Percentiles rank a stretch among this genome's conserved stretches.
phyloP scores from a whole-genome alignment of 2,113 vertebrate species.

The Rynchops niger region DNA sequence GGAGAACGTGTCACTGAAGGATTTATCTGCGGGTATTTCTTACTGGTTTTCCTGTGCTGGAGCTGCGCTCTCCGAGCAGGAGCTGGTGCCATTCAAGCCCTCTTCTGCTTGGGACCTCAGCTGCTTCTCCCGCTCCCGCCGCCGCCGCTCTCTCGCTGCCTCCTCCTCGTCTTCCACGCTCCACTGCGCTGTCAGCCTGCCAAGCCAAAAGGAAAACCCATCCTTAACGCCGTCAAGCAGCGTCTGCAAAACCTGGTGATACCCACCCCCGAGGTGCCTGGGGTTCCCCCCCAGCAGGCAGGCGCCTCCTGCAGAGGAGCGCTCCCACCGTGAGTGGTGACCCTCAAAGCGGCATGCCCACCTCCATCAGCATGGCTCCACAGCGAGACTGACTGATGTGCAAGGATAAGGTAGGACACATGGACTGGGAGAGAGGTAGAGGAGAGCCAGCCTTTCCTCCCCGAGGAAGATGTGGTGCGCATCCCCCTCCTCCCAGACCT shows the following conservation, averaged over 20 bases:
- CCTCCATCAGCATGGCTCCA: fast-evolving
- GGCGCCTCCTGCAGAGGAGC: not conserved
- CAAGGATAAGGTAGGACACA: not conserved
- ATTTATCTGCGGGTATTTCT: not conserved
- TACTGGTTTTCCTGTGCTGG: constrained; percentile 62
- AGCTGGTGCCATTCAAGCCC: not conserved
- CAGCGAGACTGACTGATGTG: fast-evolving
- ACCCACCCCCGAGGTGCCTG: not conserved
- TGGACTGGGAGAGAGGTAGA: not conserved
- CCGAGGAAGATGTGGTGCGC: not conserved
- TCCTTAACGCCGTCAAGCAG: not conserved
- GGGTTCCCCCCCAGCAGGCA: fast-evolving
- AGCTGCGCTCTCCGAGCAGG: not conserved
- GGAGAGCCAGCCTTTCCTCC: not conserved
- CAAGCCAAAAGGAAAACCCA: constrained; percentile 11
- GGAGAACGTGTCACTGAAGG: not conserved
- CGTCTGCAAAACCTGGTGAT: not conserved
- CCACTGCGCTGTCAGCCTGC: constrained; percentile 84
- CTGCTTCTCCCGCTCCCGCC: constrained; percentile 74
- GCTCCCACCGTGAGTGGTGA: fast-evolving
- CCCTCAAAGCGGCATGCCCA: fast-evolving
- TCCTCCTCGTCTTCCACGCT: constrained; percentile 87
- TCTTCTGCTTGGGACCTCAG: constrained; percentile 55
- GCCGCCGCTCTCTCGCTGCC: constrained; percentile 75
- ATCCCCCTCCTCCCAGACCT: not conserved